Percentiles rank a stretch among this genome's conserved stretches.
phyloP scores from a whole-genome alignment of 2,113 vertebrate genomes.

The Syrmaticus mikado region DNA sequence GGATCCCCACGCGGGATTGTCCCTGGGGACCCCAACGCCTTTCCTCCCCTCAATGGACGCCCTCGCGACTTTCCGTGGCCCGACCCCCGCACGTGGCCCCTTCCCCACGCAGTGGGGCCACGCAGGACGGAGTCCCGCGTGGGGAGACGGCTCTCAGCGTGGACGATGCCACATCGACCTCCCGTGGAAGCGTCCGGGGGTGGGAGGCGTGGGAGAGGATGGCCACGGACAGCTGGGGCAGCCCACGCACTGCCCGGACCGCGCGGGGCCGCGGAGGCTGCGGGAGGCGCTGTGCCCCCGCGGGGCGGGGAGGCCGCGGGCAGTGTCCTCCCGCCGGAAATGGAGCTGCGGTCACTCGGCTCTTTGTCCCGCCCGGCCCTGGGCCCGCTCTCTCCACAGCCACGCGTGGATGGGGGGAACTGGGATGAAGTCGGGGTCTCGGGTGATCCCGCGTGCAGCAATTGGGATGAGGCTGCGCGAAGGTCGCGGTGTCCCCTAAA shows the following conservation, averaged over 20 bases:
- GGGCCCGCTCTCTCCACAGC: neutral
- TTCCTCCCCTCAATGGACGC: neutral
- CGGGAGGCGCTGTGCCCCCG: slow-evolving; percentile 38
- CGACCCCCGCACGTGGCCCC: rapidly evolving
- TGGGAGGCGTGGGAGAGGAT: no score
- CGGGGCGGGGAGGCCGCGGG: neutral
- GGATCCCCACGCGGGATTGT: neutral
- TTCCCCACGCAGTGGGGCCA: neutral
- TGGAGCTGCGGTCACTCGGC: slow-evolving; percentile 43
- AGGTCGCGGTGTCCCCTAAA: no score
- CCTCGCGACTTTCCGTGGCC: rapidly evolving
- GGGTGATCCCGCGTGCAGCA: no score
- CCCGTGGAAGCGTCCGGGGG: neutral
- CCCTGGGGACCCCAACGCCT: no score
- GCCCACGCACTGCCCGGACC: neutral
- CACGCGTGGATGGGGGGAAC: no score
- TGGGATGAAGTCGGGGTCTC: no score
- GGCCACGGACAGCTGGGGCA: no score
- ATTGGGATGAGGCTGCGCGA: no score
- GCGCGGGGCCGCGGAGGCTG: neutral
- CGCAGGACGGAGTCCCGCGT: neutral
- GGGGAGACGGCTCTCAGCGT: neutral
- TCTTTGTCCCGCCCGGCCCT: slow-evolving; percentile 42
- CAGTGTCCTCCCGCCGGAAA: slow-evolving; percentile 52
- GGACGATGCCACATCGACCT: no score